Evolutionary conservation across 2,888 invertebrate species (phyloP).

Genomic region (Volucella inflata): DNA sequence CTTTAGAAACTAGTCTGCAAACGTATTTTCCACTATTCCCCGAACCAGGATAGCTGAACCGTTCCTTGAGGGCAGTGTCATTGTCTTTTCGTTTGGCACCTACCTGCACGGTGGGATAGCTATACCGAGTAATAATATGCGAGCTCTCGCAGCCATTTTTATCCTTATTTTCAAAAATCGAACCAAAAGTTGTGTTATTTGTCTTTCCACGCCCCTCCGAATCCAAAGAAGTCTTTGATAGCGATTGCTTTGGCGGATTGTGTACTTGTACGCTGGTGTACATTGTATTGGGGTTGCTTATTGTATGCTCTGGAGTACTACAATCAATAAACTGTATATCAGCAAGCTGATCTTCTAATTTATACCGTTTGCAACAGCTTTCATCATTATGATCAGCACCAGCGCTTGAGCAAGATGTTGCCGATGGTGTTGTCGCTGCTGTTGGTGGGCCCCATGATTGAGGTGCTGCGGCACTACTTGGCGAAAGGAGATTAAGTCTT

Average conservation of each 20-base stretch:
- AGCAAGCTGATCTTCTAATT: constrained; percentile 91
- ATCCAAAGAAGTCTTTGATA: constrained; percentile 75
- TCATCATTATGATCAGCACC: constrained; percentile 81
- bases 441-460: constrained; percentile 57
- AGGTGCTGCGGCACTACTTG: constrained; percentile 79
- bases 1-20: constrained; percentile 73
- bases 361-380: constrained; percentile 87
- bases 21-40: constrained; percentile 76
- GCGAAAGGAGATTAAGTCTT: constrained; percentile 84
- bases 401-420: constrained; percentile 45
- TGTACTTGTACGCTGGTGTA: constrained; percentile 83
- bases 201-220: constrained; percentile 50
- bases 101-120: constrained; percentile 83
- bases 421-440: constrained; percentile 39
- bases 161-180: constrained; percentile 75
- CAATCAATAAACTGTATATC: constrained; percentile 93
- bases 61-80: constrained; percentile 80
- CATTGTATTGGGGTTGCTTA: constrained; percentile 79
- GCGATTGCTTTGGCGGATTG: constrained; percentile 80
- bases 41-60: constrained; percentile 83
- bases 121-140: constrained; percentile 79
- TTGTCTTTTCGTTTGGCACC: constrained; percentile 82
- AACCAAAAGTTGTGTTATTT: constrained; percentile 75
- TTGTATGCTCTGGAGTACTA: constrained; percentile 87
- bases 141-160: constrained; percentile 67